These are phyloP conservation scores for Lasiommata megera DNA, from an alignment of 2,888 invertebrate genomes.

Conservation along the genomic window DNA sequence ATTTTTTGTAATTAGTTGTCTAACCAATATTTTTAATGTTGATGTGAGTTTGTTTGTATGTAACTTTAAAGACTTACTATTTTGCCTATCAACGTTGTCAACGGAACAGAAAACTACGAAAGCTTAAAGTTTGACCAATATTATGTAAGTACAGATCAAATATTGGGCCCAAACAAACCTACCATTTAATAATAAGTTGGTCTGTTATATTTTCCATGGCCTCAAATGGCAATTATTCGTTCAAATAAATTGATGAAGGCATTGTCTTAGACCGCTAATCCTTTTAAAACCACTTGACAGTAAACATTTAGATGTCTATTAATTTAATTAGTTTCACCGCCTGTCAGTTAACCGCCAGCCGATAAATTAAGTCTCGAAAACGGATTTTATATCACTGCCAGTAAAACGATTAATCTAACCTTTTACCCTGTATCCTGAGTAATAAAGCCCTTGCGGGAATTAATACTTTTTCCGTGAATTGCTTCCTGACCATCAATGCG, in stretches of 20 bases:
- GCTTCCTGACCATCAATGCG: neutral
- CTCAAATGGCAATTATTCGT: conserved; percentile 30
- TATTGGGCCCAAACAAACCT: too few relatives aligned
- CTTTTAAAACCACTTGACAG: conserved; percentile 10
- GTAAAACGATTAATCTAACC: neutral
- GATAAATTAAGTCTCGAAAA: neutral
- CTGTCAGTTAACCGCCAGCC: neutral
- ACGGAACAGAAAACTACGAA: too few relatives aligned
- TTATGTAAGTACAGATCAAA: too few relatives aligned
- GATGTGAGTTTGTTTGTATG: too few relatives aligned
- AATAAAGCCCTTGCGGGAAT: too few relatives aligned
- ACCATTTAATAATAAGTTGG: too few relatives aligned
- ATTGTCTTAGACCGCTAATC: conserved; percentile 17
- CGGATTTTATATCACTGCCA: neutral
- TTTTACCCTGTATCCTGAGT: neutral
- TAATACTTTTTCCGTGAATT: too few relatives aligned
- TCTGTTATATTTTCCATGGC: conserved; percentile 19
- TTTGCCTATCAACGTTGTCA: too few relatives aligned
- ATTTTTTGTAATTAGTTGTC: too few relatives aligned
- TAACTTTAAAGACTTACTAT: too few relatives aligned
- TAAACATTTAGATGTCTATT: neutral
- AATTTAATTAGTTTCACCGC: neutral
- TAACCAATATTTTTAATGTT: too few relatives aligned
- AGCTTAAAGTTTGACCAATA: too few relatives aligned
- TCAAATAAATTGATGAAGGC: conserved; percentile 19